Evolutionary conservation across 1,140 invertebrate genomes (phyloP).

Genomic region (Drosophila sechellia): DNA sequence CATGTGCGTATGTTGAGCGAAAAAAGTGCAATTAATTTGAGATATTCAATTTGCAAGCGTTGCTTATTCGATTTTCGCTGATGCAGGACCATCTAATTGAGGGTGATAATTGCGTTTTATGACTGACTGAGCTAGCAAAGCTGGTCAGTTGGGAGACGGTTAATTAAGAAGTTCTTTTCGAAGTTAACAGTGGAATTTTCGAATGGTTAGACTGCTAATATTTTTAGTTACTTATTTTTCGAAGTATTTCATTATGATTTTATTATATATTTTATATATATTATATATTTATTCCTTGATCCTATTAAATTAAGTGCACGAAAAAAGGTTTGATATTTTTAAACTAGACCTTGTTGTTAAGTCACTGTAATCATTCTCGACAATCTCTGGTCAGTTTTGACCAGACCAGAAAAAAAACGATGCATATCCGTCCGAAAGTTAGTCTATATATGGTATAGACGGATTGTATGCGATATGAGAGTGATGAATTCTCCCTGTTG

Average conservation of each 20-base stretch:
- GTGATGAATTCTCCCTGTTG: constrained; percentile 30
- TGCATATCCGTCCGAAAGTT: neutral
- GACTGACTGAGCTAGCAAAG: neutral
- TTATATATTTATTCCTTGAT: neutral
- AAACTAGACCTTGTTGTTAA: too few species aligned
- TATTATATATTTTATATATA: too few species aligned
- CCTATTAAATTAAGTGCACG: too few species aligned
- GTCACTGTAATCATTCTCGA: too few species aligned
- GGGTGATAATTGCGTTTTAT: constrained; percentile 37
- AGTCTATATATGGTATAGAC: neutral
- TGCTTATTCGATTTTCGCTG: constrained; percentile 26
- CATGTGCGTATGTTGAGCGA: constrained; percentile 2
- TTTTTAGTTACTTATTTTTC: neutral
- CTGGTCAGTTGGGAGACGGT: neutral
- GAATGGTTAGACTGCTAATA: too few species aligned
- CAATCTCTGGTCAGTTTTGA: neutral
- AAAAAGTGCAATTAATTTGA: constrained; percentile 42
- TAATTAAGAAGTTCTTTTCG: neutral
- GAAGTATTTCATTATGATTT: neutral
- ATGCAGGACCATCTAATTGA: constrained; percentile 33
- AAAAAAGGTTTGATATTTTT: too few species aligned
- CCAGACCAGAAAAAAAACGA: neutral
- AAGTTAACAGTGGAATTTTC: neutral
- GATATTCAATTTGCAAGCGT: constrained; percentile 35
- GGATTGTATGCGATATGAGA: neutral